A percentile compares a stretch with the other conserved stretches of the same genome.
Conservation (phyloP, 2,888 invertebrate species). For the Callosobruchus maculatus region DNA sequence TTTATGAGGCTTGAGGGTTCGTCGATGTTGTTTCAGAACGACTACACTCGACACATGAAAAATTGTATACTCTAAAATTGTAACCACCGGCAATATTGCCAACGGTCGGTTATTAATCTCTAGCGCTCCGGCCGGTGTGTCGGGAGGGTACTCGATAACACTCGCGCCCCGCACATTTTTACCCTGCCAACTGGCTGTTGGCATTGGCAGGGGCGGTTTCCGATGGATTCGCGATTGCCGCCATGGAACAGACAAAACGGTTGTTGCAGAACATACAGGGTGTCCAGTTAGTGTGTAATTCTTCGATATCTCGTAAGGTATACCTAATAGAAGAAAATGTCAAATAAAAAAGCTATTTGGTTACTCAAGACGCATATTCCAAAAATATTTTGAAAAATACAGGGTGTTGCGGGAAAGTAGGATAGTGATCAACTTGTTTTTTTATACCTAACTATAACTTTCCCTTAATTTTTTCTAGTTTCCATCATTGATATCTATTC, state of each 20-base stretch:
- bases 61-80: background rate
- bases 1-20: conserved; percentile 35
- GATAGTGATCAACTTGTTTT: too few relatives aligned
- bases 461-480: too few relatives aligned
- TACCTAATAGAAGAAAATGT: too few relatives aligned
- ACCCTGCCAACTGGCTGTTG: background rate
- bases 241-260: background rate
- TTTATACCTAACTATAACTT: too few relatives aligned
- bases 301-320: too few relatives aligned
- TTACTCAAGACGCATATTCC: too few relatives aligned
- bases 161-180: background rate
- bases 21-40: conserved; percentile 32
- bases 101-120: background rate
- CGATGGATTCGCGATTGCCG: background rate
- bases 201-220: background rate
- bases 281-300: too few relatives aligned
- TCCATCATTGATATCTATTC: too few relatives aligned
- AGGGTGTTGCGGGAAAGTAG: too few relatives aligned
- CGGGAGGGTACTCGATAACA: background rate
- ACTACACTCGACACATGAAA: background rate
- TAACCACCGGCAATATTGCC: background rate
- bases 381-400: too few relatives aligned
- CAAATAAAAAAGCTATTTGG: too few relatives aligned
- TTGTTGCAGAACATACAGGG: too few relatives aligned
- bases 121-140: background rate